Base-by-base conservation (phyloP, 30 jellyfish, hydroid and myxozoan species). In the Pelagia noctiluca region DNA sequence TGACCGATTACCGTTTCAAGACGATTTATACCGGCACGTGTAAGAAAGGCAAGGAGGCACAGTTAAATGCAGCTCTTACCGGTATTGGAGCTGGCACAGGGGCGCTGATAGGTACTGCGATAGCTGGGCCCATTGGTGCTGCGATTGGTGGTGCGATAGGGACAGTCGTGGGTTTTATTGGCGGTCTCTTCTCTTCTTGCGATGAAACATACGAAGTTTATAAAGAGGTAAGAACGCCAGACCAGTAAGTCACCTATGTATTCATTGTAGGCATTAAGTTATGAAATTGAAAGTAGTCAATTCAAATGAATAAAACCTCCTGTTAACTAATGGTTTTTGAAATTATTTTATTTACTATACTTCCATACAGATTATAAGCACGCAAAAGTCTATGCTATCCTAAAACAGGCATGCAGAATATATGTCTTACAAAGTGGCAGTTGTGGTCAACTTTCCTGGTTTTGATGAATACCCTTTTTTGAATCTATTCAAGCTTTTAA, bases 11-110 rank as follows among this genome's bases (percentile, higher is more conserved):
- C 57, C 63, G 87, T 12, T 87, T 87, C 77, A 87, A 87, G 49
- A 86, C 96, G 1, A 61, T 61, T 16, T 76, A 76, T 69, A 87
- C 91, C 12, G 91, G 96, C 18, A 87, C 91, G 42, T 87, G 96
- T 49, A 78, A 47, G 10, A 35, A 70, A 36, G 91, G 96, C 2
- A 57, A 68, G 23, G 50, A 66, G 3, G 81, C 74, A 4, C 32
- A 54, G 13, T 65, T 69, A 23, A 52, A 87, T 23, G 87, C 87
- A 8, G 87, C 96, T 5, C 50, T 87, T 22, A 74, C 80, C 5
- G 87, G 74, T 5, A 36, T 78, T 30, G 96, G 90, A 22, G 90
- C 96, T 19, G 91, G 87, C 19, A 78, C 47, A 13, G 87, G 87
- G 13, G 18, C 83, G 3, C 5, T 75, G 26, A 84, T 53, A 3